Base-by-base conservation (phyloP, 2,113 vertebrate species). In the Gobius niger region DNA sequence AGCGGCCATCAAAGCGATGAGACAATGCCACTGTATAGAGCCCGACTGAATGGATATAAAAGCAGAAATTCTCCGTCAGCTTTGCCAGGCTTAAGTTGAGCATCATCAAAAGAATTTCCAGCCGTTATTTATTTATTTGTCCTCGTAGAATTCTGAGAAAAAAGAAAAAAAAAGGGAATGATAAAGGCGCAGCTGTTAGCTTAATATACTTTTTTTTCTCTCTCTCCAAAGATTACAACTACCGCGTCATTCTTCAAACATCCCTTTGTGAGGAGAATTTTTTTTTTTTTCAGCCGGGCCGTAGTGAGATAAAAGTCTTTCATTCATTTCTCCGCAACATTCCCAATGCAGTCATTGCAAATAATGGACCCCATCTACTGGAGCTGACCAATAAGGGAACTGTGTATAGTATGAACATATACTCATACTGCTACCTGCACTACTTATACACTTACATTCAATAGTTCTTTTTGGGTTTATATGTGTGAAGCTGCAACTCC, bases 21-120 rank as follows among this genome's bases (percentile, higher is more conserved):
- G 77, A 80, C 81, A 82, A 81, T 53, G 57, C 68, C 75, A 78
- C 84, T 87, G 77, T 79, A 73, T 71, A 63, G 75, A 74, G 40
- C 24, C 80, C 61, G 63, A 61, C 51, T 6, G 67, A 82, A 62
- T 61, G 65, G 72, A 63, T 54, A 80, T 75, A 75, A 66, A 81
- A 69, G 40, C 14, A 44, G 52, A 54, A 78, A 75, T 63, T 76
- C 78, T 77, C 72, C 54, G 56, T 82, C 81, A 81, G 85, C 85
- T 74, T 82, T 73, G 52, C 66, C 10, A 13, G 80, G 82, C 79
- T 87, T 85, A 80, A 82, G 73, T 84, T 70, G 59, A 67, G 49
- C 71, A 73, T 74, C 77, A 73, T 81, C 74, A 77, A 80, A 84
- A 81, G 47, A 34, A 34, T 50, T 73, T 78, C 67, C 44, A 6